These are phyloP conservation scores for Seira sanloemensis DNA, from an alignment of 2,888 invertebrate genomes.

Conservation along the genomic window DNA sequence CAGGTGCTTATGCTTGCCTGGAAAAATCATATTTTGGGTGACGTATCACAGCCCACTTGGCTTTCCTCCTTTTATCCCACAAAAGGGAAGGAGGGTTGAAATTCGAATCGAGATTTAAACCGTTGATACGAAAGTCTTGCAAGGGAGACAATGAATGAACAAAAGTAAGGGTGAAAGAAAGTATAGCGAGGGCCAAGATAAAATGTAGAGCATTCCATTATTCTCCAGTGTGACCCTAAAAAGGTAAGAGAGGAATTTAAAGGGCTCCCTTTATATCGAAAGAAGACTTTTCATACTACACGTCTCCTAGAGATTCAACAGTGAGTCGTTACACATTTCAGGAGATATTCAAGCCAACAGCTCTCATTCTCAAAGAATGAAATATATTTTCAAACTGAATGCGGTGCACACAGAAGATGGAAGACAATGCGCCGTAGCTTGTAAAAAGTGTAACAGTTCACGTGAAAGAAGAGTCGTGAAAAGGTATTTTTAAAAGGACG, in stretches of 20 bases:
- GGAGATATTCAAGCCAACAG: no score
- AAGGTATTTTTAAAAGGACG: neutral
- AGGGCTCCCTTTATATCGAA: neutral
- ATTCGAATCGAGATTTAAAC: slow-evolving; percentile 21
- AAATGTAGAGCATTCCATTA: slow-evolving; percentile 30
- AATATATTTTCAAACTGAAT: no score
- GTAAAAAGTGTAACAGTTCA: neutral
- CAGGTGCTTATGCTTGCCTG: slow-evolving; percentile 37
- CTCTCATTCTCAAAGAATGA: no score
- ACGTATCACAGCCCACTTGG: slow-evolving; percentile 27
- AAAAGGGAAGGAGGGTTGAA: neutral
- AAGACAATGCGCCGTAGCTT: no score
- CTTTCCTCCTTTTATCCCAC: neutral
- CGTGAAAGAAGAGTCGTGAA: no score
- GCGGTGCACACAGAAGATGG: no score
- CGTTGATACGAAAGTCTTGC: slow-evolving; percentile 30
- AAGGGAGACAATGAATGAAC: slow-evolving; percentile 19
- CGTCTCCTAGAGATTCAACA: no score
- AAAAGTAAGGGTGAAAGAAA: no score
- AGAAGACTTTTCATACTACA: no score
- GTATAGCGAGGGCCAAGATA: no score
- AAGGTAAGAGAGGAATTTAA: slow-evolving; percentile 20
- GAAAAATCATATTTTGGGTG: neutral
- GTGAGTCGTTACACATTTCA: no score
- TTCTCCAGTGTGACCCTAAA: slow-evolving; percentile 21